Percentiles rank a stretch among this genome's conserved stretches.
Conservation (phyloP, 2,888 invertebrate genomes). For the Gari tellinella region DNA sequence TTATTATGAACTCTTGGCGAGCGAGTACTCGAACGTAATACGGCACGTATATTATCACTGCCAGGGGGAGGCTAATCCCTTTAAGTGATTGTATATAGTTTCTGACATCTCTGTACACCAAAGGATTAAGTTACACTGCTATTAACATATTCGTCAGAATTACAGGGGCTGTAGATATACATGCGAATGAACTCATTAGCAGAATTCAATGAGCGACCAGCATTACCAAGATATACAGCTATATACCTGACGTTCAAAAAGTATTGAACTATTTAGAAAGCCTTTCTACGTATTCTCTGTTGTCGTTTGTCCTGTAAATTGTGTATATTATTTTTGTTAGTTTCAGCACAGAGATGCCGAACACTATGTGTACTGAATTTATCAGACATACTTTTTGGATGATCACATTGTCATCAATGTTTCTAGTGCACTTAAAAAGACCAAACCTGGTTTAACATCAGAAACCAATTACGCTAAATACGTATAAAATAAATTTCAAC, state of each 20-base stretch:
- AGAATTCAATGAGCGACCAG: background rate
- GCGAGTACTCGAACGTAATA: no score
- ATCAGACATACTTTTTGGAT: background rate
- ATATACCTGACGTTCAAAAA: background rate
- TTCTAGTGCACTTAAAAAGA: background rate
- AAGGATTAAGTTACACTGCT: slow-evolving; percentile 21
- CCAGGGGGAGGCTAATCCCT: no score
- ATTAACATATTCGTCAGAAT: slow-evolving; percentile 9
- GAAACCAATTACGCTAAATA: background rate
- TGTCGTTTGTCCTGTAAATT: background rate
- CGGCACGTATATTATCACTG: no score
- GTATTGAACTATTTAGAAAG: background rate
- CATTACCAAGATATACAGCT: background rate
- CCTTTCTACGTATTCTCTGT: background rate
- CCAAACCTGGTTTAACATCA: background rate
- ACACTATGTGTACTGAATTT: background rate
- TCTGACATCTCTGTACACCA: slow-evolving; percentile 16
- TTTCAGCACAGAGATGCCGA: slow-evolving; percentile 3
- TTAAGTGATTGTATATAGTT: slow-evolving; percentile 20
- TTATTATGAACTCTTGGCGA: no score
- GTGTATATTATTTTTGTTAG: background rate
- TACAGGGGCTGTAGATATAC: no score
- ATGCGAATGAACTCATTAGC: background rate
- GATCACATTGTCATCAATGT: background rate
- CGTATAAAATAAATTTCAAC: background rate